Evolutionary conservation across 2,797 vertebrate genomes (phyloP).

Genomic region (Microchirus variegatus): DNA sequence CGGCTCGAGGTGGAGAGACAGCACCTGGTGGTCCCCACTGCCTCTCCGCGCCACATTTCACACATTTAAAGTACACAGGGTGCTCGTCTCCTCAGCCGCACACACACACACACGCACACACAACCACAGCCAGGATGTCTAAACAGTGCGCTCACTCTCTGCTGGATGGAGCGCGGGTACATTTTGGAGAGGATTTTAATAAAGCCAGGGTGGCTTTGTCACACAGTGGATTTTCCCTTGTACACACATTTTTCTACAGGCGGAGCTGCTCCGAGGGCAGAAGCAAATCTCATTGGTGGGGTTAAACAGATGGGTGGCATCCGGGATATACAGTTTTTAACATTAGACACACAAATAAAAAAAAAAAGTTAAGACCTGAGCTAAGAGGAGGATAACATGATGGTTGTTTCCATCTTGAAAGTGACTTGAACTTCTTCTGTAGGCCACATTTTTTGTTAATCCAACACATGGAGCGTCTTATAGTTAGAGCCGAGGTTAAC

Average conservation of each 20-base stretch:
- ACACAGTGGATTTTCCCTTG: slow-evolving; percentile 49
- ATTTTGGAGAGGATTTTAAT: slow-evolving; percentile 67
- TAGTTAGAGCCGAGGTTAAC: no score
- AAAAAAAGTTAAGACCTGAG: slow-evolving; percentile 12
- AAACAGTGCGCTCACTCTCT: slow-evolving; percentile 49
- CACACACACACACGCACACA: slow-evolving; percentile 20
- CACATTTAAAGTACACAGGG: slow-evolving; percentile 68
- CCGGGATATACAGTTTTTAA: slow-evolving; percentile 18
- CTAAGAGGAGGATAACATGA: slow-evolving; percentile 6
- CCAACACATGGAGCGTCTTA: no score
- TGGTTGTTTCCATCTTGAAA: neutral
- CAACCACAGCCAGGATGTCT: slow-evolving; percentile 61
- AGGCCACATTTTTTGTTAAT: no score
- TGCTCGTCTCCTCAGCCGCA: slow-evolving; percentile 49
- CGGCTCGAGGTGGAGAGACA: slow-evolving; percentile 68
- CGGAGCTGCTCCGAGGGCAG: slow-evolving; percentile 41
- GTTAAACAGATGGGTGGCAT: slow-evolving; percentile 34
- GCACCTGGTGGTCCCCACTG: slow-evolving; percentile 76
- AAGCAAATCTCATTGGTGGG: slow-evolving; percentile 44
- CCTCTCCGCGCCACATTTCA: slow-evolving; percentile 64
- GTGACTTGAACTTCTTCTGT: neutral
- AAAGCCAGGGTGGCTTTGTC: slow-evolving; percentile 71
- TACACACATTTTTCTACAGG: slow-evolving; percentile 55
- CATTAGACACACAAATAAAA: slow-evolving; percentile 19
- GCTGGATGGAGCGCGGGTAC: slow-evolving; percentile 58